These are phyloP conservation scores for Cylindroiulus punctatus DNA, from an alignment of 2,888 invertebrate species.

Conservation along the genomic window DNA sequence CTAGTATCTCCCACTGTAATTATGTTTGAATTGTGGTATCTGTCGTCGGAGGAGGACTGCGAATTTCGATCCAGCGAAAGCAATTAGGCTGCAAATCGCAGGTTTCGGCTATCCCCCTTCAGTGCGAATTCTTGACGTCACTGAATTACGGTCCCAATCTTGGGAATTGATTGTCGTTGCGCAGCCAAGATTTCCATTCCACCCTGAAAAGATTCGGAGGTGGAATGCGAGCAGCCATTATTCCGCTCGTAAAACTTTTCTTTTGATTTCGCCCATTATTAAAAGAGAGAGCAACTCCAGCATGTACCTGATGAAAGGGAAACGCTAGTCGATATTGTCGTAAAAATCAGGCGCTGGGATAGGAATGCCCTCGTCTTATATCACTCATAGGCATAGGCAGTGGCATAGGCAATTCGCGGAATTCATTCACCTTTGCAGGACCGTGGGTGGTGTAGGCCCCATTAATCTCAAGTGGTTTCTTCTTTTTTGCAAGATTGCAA, in stretches of 20 bases:
- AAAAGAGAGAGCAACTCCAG: not conserved
- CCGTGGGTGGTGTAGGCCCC: not conserved
- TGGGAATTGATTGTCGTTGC: constrained; percentile 22
- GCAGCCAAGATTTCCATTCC: constrained; percentile 20
- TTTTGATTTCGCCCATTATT: constrained; percentile 30
- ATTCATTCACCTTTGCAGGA: not conserved
- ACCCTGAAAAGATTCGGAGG: not conserved
- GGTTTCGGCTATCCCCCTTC: not conserved
- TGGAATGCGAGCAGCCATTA: constrained; percentile 38
- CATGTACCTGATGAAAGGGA: constrained; percentile 29
- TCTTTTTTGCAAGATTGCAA: not conserved
- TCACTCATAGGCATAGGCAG: not conserved
- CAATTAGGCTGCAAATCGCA: not conserved
- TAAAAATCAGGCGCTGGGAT: not conserved
- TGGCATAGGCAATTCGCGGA: not conserved
- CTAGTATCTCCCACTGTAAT: not conserved
- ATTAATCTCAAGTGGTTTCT: not conserved
- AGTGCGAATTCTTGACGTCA: not conserved
- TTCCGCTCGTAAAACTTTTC: constrained; percentile 13
- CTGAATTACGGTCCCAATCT: constrained; percentile 34
- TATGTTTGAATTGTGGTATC: not conserved
- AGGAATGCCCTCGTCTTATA: not conserved
- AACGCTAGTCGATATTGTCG: constrained; percentile 17
- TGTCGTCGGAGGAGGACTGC: not conserved
- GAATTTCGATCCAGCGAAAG: not conserved